Evolutionary conservation across 2,113 vertebrate genomes (phyloP).

Genomic region (Hemibagrus wyckioides): DNA sequence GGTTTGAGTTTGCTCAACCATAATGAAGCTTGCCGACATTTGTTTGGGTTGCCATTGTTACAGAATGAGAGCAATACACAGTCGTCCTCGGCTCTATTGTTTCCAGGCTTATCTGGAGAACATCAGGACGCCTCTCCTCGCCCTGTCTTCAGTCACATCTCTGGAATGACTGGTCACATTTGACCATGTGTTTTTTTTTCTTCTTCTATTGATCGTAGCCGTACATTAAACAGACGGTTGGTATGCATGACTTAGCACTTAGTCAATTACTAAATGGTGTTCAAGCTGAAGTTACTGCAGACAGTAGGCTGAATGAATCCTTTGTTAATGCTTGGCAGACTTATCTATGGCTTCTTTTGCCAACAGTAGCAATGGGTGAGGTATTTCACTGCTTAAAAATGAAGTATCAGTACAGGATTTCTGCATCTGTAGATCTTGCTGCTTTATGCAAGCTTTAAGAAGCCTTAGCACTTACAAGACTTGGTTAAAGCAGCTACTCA

Average conservation of each 20-base stretch:
- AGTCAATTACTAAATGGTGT: background rate
- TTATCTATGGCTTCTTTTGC: slow-evolving; percentile 8
- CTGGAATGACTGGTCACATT: background rate
- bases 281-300: background rate
- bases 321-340: slow-evolving; percentile 17
- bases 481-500: slow-evolving; percentile 25
- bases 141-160: background rate
- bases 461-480: slow-evolving; percentile 39
- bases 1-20: slow-evolving; percentile 43
- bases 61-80: slow-evolving; percentile 31
- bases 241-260: background rate
- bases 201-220: background rate
- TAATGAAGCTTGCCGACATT: slow-evolving; percentile 53
- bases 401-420: background rate
- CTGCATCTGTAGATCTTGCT: background rate
- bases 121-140: slow-evolving; percentile 55
- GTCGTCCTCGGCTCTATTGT: slow-evolving; percentile 59
- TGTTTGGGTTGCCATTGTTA: slow-evolving; percentile 60
- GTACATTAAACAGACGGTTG: background rate
- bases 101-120: slow-evolving; percentile 43
- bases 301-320: slow-evolving; percentile 21
- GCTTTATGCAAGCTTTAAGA: slow-evolving; percentile 26
- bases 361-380: background rate
- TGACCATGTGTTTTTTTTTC: background rate
- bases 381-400: background rate